These are phyloP conservation scores for Trissonchulus latispiculum DNA, from an alignment of 2,888 invertebrate genomes.

Conservation along the genomic window DNA sequence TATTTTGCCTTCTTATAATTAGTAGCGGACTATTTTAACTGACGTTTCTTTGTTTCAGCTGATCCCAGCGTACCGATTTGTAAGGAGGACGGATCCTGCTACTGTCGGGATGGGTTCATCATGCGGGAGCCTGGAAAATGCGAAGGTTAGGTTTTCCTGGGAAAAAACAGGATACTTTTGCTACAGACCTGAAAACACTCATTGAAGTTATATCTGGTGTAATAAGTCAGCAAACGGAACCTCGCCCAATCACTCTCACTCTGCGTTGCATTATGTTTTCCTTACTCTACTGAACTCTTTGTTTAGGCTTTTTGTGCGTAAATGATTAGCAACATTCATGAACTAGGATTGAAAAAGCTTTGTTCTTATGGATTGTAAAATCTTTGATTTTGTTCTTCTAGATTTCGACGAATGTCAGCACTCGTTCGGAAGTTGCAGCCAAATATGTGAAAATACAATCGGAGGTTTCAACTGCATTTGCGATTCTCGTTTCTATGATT, in stretches of 20 bases:
- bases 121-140: not conserved
- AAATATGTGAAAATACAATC: constrained; percentile 82
- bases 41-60: not conserved
- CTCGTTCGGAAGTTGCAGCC: constrained; percentile 77
- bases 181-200: no score
- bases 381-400: constrained; percentile 35
- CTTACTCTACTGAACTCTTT: no score
- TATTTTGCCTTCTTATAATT: not conserved
- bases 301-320: no score
- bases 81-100: constrained; percentile 3
- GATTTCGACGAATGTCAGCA: constrained; percentile 81
- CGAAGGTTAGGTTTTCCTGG: not conserved
- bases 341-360: no score
- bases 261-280: no score
- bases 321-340: no score
- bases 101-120: constrained; percentile 10
- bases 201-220: no score
- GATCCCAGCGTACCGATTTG: constrained; percentile 12
- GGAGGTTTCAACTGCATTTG: constrained; percentile 94
- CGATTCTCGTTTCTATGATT: constrained; percentile 76
- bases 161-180: no score
- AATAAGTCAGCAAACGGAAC: no score
- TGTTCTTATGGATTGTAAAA: no score
- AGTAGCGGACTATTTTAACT: not conserved
- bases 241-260: no score